phyloP scores from a whole-genome alignment of 2,113 vertebrate species.

The Phyllostomus hastatus region DNA sequence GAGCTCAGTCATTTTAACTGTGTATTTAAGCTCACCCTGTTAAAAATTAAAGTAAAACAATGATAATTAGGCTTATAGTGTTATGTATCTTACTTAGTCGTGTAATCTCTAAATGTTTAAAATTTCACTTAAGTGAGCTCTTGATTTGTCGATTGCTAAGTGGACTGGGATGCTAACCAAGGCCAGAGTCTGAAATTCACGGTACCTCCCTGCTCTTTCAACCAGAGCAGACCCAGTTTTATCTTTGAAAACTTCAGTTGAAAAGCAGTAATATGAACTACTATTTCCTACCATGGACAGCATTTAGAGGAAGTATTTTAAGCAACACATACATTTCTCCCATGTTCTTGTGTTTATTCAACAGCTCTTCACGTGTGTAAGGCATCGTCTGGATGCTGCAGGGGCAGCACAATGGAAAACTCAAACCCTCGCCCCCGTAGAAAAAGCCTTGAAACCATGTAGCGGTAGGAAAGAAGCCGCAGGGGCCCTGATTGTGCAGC shows the following conservation, averaged over 20 bases:
- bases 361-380: not conserved
- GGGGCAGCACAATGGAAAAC: not conserved
- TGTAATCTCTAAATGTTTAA: not conserved
- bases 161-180: not conserved
- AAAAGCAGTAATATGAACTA: not conserved
- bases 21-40: not conserved
- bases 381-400: not conserved
- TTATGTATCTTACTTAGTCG: not conserved
- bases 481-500: accelerated
- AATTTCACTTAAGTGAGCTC: not conserved
- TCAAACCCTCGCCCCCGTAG: not conserved
- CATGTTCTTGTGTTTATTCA: not conserved
- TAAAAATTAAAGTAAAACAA: slow-evolving; percentile 22
- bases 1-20: not conserved
- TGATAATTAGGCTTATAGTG: not conserved
- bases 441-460: not conserved
- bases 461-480: not conserved
- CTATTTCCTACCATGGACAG: not conserved
- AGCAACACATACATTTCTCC: not conserved
- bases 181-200: not conserved
- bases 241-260: not conserved
- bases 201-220: not conserved
- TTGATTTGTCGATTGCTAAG: not conserved
- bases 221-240: not conserved
- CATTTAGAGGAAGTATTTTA: not conserved